Evolutionary conservation across 2,888 invertebrate genomes (phyloP), one percentile per base, ranked within the genome.

Genomic region (Scotopteryx bipunctaria): DNA sequence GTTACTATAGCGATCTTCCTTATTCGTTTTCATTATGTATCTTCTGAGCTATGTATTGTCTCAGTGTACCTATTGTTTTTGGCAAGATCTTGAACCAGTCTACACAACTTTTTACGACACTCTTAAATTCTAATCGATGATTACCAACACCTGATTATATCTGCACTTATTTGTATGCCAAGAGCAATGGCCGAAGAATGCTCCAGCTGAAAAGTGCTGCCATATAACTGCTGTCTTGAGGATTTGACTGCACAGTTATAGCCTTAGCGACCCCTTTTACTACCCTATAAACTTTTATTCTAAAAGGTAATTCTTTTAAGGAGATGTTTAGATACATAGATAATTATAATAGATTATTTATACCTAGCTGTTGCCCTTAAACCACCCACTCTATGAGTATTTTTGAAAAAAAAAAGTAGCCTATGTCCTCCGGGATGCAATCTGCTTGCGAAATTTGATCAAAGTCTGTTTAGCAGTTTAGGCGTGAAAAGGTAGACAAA

Each of bases 181-280:
- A 48, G 63, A 56, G 59, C 60, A 64, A 67, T 50, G 59, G 16
- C 50, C 63, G 54, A 48, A 43, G 38, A 54, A 56, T 44, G 44
- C 33, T 38, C 36, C 41, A 4, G n/a, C 14, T 23, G 15, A 36
- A 44, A 57, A 27, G 48, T 42, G 55, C 58, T 41, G 25, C 45
- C 38, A 53, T 58, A 55, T 54, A 61, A 64, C 43, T 54, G 43
- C 45, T 44, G 44, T 61, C 57, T 48, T 35, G 36, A 54, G 57
- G 55, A 37, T 37, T 55, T 48, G 48, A 50, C 47, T 50, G 16
- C 19, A 37, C 46, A 37, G 31, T 36, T 29, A 35, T 36, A 42
- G 29, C 38, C 45, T 15, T 16, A 13, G 15, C 11, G 14, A 13
- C 11, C 23, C 23, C 32, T 40, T n/a, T 32, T 47, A 38, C 17